Evolutionary conservation across 2,797 vertebrate species (phyloP), one percentile per base, ranked within the genome.

Genomic region (Sebastes iracundus): DNA sequence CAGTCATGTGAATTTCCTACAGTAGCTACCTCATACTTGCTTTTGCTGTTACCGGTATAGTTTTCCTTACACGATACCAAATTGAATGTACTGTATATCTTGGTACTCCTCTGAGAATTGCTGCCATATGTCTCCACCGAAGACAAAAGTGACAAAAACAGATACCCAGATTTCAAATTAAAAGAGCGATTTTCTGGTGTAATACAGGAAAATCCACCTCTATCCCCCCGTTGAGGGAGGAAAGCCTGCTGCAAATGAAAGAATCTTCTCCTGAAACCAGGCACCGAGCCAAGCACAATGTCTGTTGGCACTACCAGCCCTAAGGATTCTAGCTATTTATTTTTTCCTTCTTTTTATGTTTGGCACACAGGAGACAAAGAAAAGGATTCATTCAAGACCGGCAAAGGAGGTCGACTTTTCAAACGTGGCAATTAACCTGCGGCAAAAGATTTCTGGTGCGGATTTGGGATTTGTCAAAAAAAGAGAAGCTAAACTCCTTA

Each of bases 371-470:
- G 86, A 91, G 84, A 92, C 80, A 87, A 88, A 81, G 77, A 79
- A 82, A 78, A 72, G 75, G 38, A 87, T 91, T 84, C 75, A 79
- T 85, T 92, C 79, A 87, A 84, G 72, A 75, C 58, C 0, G 16
- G 74, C 68, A 81, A 87, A 92, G 83, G 80, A 83, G 82, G 83
- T 77, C 16, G 62, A 70, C 81, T 81, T 77, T 86, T 86, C 80
- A 88, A 92, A 89, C 72, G 25, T 71, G 56, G 84, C 82, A 94
- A 94, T 94, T 93, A 94, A 94, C 92, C 93, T 85, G 18, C 22
- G 59, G 85, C 70, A 61, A 87, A 68, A 87, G 7, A 92, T 86
- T 23, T 91, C 65, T 71, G 49, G 81, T 87, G 75, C 2, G 3
- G 64, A 66, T 89, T 92, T 83, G 70, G 73, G 66, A 81, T 86